Conservation (phyloP, 1,140 invertebrate genomes). For the Drosophila tropicalis region DNA sequence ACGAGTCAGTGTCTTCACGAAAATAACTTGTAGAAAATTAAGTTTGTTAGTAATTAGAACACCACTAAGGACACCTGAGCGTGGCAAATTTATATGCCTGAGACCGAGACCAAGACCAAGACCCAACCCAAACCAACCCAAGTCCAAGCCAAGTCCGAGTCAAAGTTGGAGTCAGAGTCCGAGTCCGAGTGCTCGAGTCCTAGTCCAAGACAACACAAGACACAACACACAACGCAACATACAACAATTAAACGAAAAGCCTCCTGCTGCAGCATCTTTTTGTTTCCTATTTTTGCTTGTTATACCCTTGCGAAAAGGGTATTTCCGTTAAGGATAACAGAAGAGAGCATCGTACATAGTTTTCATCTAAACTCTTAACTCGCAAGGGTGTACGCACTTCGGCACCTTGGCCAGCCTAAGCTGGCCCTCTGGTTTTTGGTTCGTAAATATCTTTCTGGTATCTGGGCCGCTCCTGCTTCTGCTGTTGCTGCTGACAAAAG, state of each 20-base stretch:
- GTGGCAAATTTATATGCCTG: slow-evolving; percentile 34
- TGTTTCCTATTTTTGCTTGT: slow-evolving; percentile 11
- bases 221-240: slow-evolving; percentile 51
- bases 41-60: slow-evolving; percentile 82
- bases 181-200: slow-evolving; percentile 10
- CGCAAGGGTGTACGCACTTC: no score
- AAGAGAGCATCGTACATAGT: no score
- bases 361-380: no score
- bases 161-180: not conserved
- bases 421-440: not conserved
- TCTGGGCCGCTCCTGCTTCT: slow-evolving; percentile 23
- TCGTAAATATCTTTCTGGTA: slow-evolving; percentile 44
- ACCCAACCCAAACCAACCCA: not conserved
- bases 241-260: slow-evolving; percentile 71
- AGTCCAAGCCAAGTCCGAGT: not conserved
- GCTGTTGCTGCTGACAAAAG: slow-evolving; percentile 60
- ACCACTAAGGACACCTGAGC: slow-evolving; percentile 81
- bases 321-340: no score
- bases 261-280: slow-evolving; percentile 8
- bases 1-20: slow-evolving; percentile 55
- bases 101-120: slow-evolving; percentile 3
- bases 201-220: not conserved
- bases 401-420: no score
- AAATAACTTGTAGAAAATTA: slow-evolving; percentile 81
- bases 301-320: no score